Evolutionary conservation across 2,888 invertebrate genomes (phyloP).

Genomic region (Leistus spinibarbis): DNA sequence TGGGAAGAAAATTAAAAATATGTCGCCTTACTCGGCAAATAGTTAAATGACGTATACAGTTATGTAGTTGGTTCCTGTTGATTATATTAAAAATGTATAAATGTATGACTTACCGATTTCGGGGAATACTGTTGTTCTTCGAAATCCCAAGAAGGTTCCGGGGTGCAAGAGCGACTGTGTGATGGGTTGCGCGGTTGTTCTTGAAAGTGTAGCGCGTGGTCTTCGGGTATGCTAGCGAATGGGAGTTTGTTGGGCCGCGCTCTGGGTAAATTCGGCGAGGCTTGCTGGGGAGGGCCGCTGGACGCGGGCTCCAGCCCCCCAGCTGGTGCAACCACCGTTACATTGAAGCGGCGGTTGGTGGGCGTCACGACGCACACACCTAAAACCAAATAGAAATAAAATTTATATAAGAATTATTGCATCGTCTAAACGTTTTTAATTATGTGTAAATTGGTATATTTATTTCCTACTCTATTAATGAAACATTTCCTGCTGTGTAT

Average conservation of each 20-base stretch:
- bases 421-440: too few species aligned
- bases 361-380: conserved; percentile 45
- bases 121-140: conserved; percentile 45
- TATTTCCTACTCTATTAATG: too few species aligned
- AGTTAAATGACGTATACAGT: too few species aligned
- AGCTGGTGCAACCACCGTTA: conserved; percentile 55
- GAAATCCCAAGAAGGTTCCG: conserved; percentile 57
- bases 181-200: conserved; percentile 45
- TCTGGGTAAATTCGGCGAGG: conserved; percentile 53
- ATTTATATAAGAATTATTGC: too few species aligned
- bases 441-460: too few species aligned
- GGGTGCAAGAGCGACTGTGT: conserved; percentile 51
- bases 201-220: conserved; percentile 58
- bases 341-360: conserved; percentile 60
- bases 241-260: conserved; percentile 49
- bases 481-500: too few species aligned
- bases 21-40: too few species aligned
- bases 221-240: conserved; percentile 59
- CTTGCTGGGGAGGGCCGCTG: conserved; percentile 50
- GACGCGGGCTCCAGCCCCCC: conserved; percentile 42
- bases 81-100: conserved; percentile 2
- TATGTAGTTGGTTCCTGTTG: too few species aligned
- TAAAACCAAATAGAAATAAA: conserved; percentile 2
- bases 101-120: conserved; percentile 47
- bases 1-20: too few species aligned